phyloP scores from a whole-genome alignment of 2,888 invertebrate species.

The Falcaria lacertinaria region DNA sequence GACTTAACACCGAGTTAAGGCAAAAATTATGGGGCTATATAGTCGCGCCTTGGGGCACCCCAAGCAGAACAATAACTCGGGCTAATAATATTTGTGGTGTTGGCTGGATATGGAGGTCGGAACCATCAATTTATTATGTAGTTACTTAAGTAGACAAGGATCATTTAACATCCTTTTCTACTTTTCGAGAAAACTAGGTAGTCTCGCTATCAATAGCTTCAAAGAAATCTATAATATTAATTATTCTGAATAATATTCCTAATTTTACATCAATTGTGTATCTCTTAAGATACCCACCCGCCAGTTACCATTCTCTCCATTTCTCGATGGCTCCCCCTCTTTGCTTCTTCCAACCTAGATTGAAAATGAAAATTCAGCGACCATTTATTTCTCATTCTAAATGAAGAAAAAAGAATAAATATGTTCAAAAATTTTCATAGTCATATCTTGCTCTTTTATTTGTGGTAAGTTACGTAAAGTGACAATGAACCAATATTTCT shows the following conservation, averaged over 20 bases:
- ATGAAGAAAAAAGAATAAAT: conserved; percentile 52
- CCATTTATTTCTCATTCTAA: conserved; percentile 60
- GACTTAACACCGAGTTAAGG: conserved; percentile 75
- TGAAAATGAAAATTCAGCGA: conserved; percentile 76
- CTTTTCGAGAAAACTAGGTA: neutral
- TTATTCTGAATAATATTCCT: too few relatives aligned
- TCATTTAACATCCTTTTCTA: conserved; percentile 12
- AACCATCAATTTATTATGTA: conserved; percentile 52
- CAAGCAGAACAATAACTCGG: conserved; percentile 61
- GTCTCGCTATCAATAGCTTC: conserved; percentile 2
- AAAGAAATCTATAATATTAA: too few relatives aligned
- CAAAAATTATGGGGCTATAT: conserved; percentile 72
- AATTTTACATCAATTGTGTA: too few relatives aligned
- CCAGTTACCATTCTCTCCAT: conserved; percentile 70
- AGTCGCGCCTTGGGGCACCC: conserved; percentile 69
- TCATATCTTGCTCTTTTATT: too few relatives aligned
- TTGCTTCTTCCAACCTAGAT: conserved; percentile 73
- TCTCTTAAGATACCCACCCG: conserved; percentile 68
- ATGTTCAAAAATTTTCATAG: conserved; percentile 62
- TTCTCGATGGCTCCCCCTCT: conserved; percentile 60
- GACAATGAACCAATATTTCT: too few relatives aligned
- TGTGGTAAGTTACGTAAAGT: too few relatives aligned
- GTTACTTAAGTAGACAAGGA: conserved; percentile 24
- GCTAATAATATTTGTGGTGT: conserved; percentile 69
- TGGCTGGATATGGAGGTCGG: conserved; percentile 51